Percentiles rank a stretch among this genome's conserved stretches.
Conservation (phyloP, 2,113 vertebrate species). For the Okapia johnstoni region DNA sequence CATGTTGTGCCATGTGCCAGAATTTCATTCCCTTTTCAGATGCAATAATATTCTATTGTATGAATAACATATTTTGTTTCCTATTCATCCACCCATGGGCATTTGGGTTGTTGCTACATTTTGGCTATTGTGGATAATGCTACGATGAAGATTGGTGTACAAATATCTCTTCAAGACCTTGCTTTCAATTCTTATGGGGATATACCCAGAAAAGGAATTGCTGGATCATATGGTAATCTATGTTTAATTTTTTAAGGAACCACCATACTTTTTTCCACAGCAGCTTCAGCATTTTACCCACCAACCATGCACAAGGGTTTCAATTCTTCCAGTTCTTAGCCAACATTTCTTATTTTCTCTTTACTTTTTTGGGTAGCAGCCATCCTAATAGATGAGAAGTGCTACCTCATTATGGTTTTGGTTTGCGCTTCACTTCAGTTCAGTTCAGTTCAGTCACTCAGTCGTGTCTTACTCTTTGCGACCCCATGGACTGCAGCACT, state of each 20-base stretch:
- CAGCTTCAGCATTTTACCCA: background rate
- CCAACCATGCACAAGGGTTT: background rate
- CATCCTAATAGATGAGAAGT: background rate
- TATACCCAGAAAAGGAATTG: background rate
- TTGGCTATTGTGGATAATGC: background rate
- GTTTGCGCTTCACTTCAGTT: background rate
- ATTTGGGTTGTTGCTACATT: background rate
- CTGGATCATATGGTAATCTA: background rate
- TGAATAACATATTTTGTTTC: background rate
- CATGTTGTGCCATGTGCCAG: background rate
- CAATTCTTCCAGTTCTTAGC: background rate
- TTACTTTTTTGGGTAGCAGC: background rate
- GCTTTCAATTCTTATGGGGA: background rate
- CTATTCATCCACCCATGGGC: background rate
- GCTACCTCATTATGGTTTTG: background rate
- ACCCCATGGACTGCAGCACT: too few relatives aligned
- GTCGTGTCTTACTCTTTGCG: too few relatives aligned
- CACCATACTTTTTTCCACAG: background rate
- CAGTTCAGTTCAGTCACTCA: too few relatives aligned
- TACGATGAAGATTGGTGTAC: background rate
- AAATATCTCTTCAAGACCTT: background rate
- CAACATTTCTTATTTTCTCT: background rate
- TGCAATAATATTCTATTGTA: background rate
- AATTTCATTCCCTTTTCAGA: background rate
- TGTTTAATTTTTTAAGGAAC: background rate